Percentiles rank a stretch among this genome's conserved stretches.
Conservation (phyloP, 2,888 invertebrate species). For the Aporophyla lueneburgensis region DNA sequence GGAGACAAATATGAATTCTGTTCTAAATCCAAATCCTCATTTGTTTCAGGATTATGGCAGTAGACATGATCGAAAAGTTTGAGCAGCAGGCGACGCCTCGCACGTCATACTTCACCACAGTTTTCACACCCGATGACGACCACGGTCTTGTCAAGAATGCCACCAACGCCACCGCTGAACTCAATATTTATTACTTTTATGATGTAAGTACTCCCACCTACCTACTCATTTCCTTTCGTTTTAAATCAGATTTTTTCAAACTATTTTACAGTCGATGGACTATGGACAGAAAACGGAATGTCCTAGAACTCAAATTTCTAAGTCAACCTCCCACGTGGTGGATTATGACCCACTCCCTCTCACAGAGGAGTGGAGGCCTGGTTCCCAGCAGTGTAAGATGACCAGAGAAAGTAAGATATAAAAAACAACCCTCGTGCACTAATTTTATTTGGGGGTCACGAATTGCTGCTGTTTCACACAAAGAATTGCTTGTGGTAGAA, state of each 20-base stretch:
- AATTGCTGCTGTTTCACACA: no score
- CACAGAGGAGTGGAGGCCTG: no score
- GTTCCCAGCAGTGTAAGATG: background rate
- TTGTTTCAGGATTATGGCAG: conserved; percentile 80
- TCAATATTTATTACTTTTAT: conserved; percentile 83
- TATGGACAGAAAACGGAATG: no score
- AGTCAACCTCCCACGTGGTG: no score
- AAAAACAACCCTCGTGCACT: no score
- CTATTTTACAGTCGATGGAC: background rate
- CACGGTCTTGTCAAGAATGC: conserved; percentile 66
- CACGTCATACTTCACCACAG: conserved; percentile 74
- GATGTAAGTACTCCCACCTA: conserved; percentile 83
- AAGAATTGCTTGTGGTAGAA: no score
- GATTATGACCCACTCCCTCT: no score
- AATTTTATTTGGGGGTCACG: no score
- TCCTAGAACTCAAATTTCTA: no score
- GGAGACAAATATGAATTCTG: background rate
- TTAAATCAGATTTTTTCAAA: background rate
- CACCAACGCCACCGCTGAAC: conserved; percentile 71
- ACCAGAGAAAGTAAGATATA: background rate
- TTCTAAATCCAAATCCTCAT: background rate
- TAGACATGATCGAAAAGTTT: conserved; percentile 79
- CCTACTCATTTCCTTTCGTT: background rate
- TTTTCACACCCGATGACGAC: conserved; percentile 67
- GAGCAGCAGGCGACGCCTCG: conserved; percentile 76